phyloP scores from a whole-genome alignment of 2,888 invertebrate species.

The Tyria jacobaeae region DNA sequence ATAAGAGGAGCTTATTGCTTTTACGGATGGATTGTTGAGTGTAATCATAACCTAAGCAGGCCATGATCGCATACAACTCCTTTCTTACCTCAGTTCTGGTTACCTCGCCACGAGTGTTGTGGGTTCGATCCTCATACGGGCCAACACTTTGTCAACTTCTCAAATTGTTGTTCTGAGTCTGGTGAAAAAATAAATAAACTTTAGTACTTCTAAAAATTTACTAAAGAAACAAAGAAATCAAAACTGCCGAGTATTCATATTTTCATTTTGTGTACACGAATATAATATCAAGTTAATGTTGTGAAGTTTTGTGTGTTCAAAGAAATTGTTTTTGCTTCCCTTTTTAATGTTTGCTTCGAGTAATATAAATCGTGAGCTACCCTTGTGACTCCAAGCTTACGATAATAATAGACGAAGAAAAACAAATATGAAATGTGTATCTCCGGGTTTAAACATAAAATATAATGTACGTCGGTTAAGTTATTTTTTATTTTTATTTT shows the following conservation, averaged over 20 bases:
- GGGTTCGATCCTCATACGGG: too few relatives aligned
- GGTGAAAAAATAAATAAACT: background rate
- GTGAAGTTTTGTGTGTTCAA: conserved; percentile 4
- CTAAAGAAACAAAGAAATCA: background rate
- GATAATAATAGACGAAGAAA: background rate
- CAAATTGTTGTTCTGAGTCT: too few relatives aligned
- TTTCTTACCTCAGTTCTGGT: too few relatives aligned
- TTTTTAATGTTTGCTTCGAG: background rate
- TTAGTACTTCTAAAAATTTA: background rate
- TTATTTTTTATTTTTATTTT: too few relatives aligned
- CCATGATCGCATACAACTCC: too few relatives aligned
- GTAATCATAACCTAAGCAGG: too few relatives aligned
- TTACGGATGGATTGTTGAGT: too few relatives aligned
- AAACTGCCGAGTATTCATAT: background rate
- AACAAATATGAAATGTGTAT: background rate
- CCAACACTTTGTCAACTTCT: too few relatives aligned
- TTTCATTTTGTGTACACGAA: background rate
- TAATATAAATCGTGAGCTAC: background rate
- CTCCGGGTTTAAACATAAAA: background rate
- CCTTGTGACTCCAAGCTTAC: background rate
- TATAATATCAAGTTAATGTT: conserved; percentile 1
- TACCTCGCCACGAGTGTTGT: too few relatives aligned
- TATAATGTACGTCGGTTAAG: background rate
- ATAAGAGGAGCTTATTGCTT: too few relatives aligned
- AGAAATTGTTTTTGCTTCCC: background rate